Percentiles rank a stretch among this genome's conserved stretches.
phyloP scores from a whole-genome alignment of 2,888 invertebrate species.

The Miltochrista miniata region DNA sequence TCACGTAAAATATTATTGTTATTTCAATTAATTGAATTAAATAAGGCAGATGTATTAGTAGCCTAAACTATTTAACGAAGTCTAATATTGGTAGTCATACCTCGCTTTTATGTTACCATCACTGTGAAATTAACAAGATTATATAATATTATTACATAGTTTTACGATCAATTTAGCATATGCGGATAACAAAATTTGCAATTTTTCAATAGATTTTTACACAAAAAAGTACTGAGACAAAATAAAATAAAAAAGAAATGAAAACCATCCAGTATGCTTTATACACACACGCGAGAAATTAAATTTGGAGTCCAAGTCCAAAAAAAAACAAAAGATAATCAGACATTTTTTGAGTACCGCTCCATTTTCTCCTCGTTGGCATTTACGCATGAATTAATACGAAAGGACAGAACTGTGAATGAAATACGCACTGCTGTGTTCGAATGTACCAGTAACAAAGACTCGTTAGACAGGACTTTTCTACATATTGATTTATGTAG shows the following conservation, averaged over 20 bases:
- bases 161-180: too few relatives aligned
- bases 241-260: background rate
- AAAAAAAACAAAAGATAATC: conserved; percentile 9
- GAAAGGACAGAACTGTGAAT: conserved; percentile 53
- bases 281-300: background rate
- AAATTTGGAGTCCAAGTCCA: background rate
- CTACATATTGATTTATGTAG: conserved; percentile 27
- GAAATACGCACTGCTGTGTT: conserved; percentile 50
- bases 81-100: too few relatives aligned
- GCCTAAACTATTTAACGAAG: too few relatives aligned
- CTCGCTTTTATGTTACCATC: too few relatives aligned
- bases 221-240: too few relatives aligned
- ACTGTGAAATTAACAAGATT: too few relatives aligned
- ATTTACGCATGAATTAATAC: conserved; percentile 60
- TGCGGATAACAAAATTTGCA: too few relatives aligned
- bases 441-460: conserved; percentile 56
- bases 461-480: conserved; percentile 11
- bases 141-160: too few relatives aligned
- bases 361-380: conserved; percentile 52
- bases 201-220: too few relatives aligned
- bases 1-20: too few relatives aligned
- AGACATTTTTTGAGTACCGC: conserved; percentile 20
- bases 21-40: too few relatives aligned
- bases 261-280: background rate
- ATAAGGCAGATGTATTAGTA: too few relatives aligned